Percentiles rank a stretch among this genome's conserved stretches.
phyloP scores from a whole-genome alignment of 2,113 vertebrate genomes.

The Eulacestoma nigropectus region DNA sequence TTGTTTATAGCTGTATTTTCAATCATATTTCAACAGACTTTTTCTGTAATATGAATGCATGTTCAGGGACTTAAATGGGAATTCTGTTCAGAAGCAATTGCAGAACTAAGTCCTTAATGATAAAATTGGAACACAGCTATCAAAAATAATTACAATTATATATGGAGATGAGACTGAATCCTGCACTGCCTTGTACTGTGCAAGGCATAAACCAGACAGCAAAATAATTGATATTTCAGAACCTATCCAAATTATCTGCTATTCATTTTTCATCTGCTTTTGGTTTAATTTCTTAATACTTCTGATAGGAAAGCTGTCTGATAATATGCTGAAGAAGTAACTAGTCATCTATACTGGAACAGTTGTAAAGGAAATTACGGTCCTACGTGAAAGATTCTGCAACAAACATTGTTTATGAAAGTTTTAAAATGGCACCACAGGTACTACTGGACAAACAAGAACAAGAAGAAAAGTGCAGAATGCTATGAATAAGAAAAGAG shows the following conservation, averaged over 20 bases:
- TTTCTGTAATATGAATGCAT: not conserved
- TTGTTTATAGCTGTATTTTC: not conserved
- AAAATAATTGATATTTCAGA: not conserved
- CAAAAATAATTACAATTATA: not conserved
- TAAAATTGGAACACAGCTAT: not conserved
- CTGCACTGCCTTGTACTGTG: not conserved
- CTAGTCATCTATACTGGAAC: not conserved
- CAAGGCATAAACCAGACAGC: not conserved
- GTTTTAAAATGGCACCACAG: not conserved
- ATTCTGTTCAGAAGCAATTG: not conserved
- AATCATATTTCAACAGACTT: not conserved
- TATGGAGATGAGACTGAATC: not conserved
- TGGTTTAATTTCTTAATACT: not conserved
- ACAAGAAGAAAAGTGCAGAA: not conserved
- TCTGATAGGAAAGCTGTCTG: not conserved
- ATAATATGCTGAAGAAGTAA: not conserved
- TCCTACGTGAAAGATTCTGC: not conserved
- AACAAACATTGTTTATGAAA: not conserved
- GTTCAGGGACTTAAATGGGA: not conserved
- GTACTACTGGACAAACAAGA: not conserved
- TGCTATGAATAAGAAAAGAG: not conserved
- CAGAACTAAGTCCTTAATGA: not conserved
- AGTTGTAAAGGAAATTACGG: not conserved
- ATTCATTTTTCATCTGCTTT: not conserved
- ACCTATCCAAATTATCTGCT: not conserved